Evolutionary conservation across 2,113 vertebrate genomes (phyloP), one percentile per base, ranked within the genome.

Genomic region (Phocoena sinus): DNA sequence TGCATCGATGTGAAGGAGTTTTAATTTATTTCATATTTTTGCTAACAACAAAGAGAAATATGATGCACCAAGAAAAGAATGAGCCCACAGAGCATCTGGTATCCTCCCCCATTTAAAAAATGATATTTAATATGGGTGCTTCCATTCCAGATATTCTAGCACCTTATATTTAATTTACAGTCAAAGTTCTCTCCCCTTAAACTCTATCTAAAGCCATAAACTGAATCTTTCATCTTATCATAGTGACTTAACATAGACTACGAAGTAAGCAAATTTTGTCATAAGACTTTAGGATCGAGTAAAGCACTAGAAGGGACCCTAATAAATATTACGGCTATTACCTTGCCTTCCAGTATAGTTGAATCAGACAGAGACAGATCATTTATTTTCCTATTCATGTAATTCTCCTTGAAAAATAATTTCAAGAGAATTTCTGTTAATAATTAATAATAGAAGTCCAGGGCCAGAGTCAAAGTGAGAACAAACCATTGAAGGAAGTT

Each of bases 31-130:
- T 92, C 58, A 67, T 88, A 76, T 79, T 96, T 96, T 83, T 95
- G 94, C 70, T 96, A 89, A 90, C 71, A 86, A 94, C 67, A 97
- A 97, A 97, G 95, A 93, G 97, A 98, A 93, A 83, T 74, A 93
- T 82, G 63, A 95, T 70, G 28, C 18, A 74, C 28, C 10, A 17
- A 68, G 90, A 92, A 96, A 86, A 89, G 70, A 91, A 77, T 2
- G 63, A 96, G 44, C 23, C 28, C 58, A 96, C 79, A 92, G 87
- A 95, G 96, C 87, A 97, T 65, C 94, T 96, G 90, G 87, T 67
- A 76, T 84, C n/a, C 53, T 71, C 26, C 10, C 11, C 67, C 10
- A 44, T 56, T 70, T 92, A 17, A 94, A 96, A 96, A 92, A 94
- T 94, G 47, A 21, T 31, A 89, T 63, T 82, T 74, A 91, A 92